Evolutionary conservation across 2,113 vertebrate species (phyloP).

Genomic region (Cricetomys ansorgei): DNA sequence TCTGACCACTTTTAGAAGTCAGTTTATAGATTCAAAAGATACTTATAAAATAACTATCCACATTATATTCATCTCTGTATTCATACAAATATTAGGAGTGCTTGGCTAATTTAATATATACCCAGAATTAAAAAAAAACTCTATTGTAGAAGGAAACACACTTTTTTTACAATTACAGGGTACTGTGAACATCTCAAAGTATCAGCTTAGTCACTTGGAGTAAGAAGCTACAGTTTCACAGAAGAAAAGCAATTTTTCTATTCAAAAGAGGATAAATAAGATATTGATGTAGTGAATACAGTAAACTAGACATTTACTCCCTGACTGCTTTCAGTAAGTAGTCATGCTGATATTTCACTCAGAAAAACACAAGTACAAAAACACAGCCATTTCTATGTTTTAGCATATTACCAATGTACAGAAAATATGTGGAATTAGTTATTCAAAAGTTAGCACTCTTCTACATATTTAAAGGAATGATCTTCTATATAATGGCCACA

Average conservation of each 20-base stretch:
- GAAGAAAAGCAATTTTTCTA: not conserved
- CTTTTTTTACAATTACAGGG: not conserved
- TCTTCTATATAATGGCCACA: not conserved
- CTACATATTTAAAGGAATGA: conserved; percentile 34
- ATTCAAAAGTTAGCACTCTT: not conserved
- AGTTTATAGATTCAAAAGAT: not conserved
- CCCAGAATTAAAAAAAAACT: not conserved
- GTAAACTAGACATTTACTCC: not conserved
- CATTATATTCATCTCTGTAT: not conserved
- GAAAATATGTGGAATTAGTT: not conserved
- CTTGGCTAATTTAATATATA: not conserved
- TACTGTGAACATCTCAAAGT: not conserved
- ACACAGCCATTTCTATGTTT: not conserved
- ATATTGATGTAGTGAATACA: not conserved
- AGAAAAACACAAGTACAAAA: not conserved
- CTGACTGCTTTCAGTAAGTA: not conserved
- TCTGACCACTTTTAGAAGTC: too few species aligned
- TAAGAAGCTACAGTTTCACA: not conserved
- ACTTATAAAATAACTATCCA: not conserved
- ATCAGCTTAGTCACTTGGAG: not conserved
- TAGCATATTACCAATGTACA: not conserved
- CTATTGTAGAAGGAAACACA: not conserved
- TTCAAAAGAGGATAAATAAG: not conserved
- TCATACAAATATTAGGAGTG: not conserved
- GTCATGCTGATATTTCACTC: not conserved